Base-by-base conservation (phyloP, 2,797 vertebrate genomes). In the Tinamus major region DNA sequence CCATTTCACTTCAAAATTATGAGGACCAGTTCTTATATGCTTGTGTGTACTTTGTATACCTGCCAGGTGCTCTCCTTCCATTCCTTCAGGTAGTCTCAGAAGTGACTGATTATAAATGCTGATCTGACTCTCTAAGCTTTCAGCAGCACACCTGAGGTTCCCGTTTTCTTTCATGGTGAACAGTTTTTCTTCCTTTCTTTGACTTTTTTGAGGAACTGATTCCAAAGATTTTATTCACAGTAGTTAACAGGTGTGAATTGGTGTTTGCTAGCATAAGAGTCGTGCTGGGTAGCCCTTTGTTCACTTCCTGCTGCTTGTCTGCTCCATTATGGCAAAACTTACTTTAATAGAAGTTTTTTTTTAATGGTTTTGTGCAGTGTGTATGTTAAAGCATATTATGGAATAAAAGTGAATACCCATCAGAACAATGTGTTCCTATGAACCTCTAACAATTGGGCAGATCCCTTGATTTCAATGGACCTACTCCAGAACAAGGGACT, bases 201-300 rank as follows among this genome's bases (percentile, higher is more conserved):
- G 91, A 94, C 76, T 95, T 96, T 91, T 95, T 87, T 81, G 84
- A 93, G 94, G 96, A 94, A 92, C 90, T 90, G 88, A 95, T 96
- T 96, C 95, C 94, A 96, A 95, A 95, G 96, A 94, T 96, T 96
- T 96, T 96, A 94, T 96, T 96, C 95, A 96, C 91, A 93, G 93
- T 94, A 95, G 93, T 96, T 96, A 96, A 95, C 93, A 96, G 94
- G 94, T 96, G 94, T 83, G 95, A 96, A 96, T 94, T 95, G 94
- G 94, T 96, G 96, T 96, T 96, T 97, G 85, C 95, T 94, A 92
- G 92, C 93, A 64, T 95, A 85, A 96, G 93, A 91, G 92, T 94
- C 96, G 0, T 96, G 95, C 94, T 96, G 96, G 79, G 95, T 91
- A 94, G 94, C 93, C 93, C 92, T 96, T 97, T 94, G 92, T 96